Percentiles rank a stretch among this genome's conserved stretches.
These are phyloP conservation scores for Poeciliopsis occidentalis DNA, from an alignment of 2,113 vertebrate genomes.

Conservation along the genomic window DNA sequence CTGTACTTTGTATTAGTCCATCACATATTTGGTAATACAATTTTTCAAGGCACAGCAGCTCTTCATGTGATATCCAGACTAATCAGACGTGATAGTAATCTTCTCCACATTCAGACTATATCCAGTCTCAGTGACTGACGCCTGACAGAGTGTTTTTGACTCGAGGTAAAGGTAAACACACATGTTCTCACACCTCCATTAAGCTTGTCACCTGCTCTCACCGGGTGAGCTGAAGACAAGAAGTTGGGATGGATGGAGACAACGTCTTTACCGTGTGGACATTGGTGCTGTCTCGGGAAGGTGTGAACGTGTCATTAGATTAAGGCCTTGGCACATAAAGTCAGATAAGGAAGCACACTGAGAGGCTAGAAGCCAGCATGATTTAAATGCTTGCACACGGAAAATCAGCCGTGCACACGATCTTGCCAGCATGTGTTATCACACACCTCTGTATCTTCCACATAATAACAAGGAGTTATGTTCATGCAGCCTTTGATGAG, in stretches of 20 bases:
- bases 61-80: too few species aligned
- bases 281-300: conserved; percentile 44
- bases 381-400: neutral
- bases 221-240: conserved; percentile 7
- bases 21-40: too few species aligned
- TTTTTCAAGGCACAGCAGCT: too few species aligned
- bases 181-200: conserved; percentile 34
- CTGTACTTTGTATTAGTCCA: too few species aligned
- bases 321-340: conserved; percentile 12
- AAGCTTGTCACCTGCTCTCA: conserved; percentile 51
- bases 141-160: conserved; percentile 52
- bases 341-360: neutral
- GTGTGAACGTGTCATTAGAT: conserved; percentile 56
- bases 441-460: neutral
- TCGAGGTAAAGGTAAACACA: conserved; percentile 34
- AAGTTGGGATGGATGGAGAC: conserved; percentile 22
- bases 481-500: conserved; percentile 19
- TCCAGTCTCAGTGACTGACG: conserved; percentile 39
- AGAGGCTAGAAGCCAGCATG: neutral
- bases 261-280: conserved; percentile 53
- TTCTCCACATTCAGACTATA: conserved; percentile 3
- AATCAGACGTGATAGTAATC: neutral
- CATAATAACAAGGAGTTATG: neutral
- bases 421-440: neutral
- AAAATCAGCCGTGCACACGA: neutral